These are phyloP conservation scores for Sesia bembeciformis DNA, from an alignment of 2,888 invertebrate species.

Conservation along the genomic window DNA sequence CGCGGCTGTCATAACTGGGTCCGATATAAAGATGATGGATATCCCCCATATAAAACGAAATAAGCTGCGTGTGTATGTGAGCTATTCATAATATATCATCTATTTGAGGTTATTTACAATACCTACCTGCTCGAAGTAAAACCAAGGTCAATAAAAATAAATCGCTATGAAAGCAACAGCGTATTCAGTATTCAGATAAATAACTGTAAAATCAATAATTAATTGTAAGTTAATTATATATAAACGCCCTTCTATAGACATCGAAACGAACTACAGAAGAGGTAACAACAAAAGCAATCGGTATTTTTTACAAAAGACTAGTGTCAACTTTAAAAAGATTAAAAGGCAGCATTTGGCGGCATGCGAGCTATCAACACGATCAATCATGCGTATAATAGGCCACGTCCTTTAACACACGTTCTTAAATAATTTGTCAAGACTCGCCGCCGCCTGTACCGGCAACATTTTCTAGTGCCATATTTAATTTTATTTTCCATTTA, in stretches of 20 bases:
- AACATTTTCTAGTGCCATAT: conserved; percentile 37
- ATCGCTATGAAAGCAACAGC: too few relatives aligned
- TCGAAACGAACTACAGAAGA: too few relatives aligned
- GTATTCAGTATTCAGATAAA: too few relatives aligned
- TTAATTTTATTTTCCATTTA: conserved; percentile 40
- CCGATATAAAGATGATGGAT: conserved; percentile 68
- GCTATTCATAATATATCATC: too few relatives aligned
- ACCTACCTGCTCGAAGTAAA: too few relatives aligned
- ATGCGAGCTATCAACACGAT: conserved; percentile 47
- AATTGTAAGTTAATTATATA: too few relatives aligned
- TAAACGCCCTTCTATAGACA: too few relatives aligned
- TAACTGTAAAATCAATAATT: too few relatives aligned
- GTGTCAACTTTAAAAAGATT: conserved; percentile 37
- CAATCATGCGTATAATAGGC: conserved; percentile 64
- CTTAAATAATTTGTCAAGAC: conserved; percentile 73
- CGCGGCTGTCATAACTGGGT: conserved; percentile 52
- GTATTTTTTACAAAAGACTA: conserved; percentile 18
- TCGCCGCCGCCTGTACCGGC: conserved; percentile 39
- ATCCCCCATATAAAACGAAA: conserved; percentile 49
- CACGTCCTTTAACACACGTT: conserved; percentile 65
- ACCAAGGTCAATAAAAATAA: too few relatives aligned
- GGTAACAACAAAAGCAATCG: conserved; percentile 11
- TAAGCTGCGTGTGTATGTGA: conserved; percentile 16
- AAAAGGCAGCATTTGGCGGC: conserved; percentile 45
- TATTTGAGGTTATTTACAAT: too few relatives aligned